These are phyloP conservation scores for Aporrectodea caliginosa DNA, from an alignment of 1,140 invertebrate genomes.

Conservation along the genomic window DNA sequence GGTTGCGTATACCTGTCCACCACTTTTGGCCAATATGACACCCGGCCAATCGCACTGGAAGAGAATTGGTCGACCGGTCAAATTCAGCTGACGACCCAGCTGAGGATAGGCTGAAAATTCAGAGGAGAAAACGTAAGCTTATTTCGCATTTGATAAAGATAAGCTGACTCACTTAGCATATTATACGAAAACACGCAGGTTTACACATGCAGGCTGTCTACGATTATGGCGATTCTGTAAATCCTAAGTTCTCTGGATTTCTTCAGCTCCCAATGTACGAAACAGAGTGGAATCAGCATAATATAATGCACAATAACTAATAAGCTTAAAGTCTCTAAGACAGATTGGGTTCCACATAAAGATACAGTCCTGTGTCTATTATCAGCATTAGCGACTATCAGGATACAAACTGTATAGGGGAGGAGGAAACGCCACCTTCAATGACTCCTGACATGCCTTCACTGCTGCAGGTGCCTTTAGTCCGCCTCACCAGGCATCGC, in stretches of 20 bases:
- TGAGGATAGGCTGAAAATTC: constrained; percentile 69
- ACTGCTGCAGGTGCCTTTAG: too few relatives aligned
- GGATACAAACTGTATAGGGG: too few relatives aligned
- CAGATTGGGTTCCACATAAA: too few relatives aligned
- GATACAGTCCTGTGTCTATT: too few relatives aligned
- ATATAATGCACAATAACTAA: too few relatives aligned
- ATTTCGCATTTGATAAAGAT: background rate
- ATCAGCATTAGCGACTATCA: too few relatives aligned
- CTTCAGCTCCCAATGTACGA: background rate
- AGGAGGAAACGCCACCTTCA: too few relatives aligned
- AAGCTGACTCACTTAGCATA: background rate
- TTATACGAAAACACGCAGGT: too few relatives aligned
- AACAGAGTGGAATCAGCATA: background rate
- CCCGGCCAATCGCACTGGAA: constrained; percentile 96
- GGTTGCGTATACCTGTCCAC: constrained; percentile 44
- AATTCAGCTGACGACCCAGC: constrained; percentile 77
- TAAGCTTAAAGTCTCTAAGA: too few relatives aligned
- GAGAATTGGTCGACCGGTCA: constrained; percentile 80
- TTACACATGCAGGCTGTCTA: too few relatives aligned
- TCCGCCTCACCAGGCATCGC: too few relatives aligned
- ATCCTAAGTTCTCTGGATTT: background rate
- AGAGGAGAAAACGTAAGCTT: background rate
- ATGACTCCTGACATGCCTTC: too few relatives aligned
- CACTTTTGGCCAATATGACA: constrained; percentile 79
- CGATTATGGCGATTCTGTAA: background rate